These are phyloP conservation scores for Ciconia nigra DNA, from an alignment of 2,797 vertebrate species.

Conservation along the genomic window DNA sequence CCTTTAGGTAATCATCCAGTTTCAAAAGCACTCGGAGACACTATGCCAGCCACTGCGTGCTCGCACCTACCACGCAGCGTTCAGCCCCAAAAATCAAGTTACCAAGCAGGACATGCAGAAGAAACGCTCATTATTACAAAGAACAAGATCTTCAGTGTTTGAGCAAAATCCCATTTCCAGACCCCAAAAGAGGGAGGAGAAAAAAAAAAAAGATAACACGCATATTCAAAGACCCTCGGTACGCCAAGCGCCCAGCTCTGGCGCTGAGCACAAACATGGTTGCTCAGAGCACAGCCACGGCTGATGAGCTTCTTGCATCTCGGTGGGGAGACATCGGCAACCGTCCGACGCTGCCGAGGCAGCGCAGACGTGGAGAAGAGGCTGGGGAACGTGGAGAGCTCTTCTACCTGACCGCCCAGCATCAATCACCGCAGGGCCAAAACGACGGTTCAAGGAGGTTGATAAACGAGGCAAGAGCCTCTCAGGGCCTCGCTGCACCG, in stretches of 20 bases:
- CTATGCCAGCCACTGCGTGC: fast-evolving
- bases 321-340: neutral
- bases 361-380: neutral
- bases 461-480: neutral
- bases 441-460: fast-evolving
- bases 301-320: neutral
- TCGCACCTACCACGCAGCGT: fast-evolving
- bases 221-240: neutral
- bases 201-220: too few relatives aligned
- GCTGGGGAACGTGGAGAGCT: neutral
- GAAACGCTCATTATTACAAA: neutral
- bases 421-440: neutral
- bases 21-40: neutral
- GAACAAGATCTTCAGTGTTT: neutral
- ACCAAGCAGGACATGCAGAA: neutral
- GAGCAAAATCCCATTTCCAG: neutral
- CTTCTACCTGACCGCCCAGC: neutral
- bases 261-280: neutral
- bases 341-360: too few relatives aligned
- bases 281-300: neutral
- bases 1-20: neutral
- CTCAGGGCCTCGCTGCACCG: neutral
- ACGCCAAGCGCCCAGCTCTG: neutral
- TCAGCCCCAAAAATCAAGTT: neutral
- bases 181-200: neutral